These are phyloP conservation scores for Trichogramma pretiosum DNA, from an alignment of 1,140 invertebrate genomes.

Conservation along the genomic window DNA sequence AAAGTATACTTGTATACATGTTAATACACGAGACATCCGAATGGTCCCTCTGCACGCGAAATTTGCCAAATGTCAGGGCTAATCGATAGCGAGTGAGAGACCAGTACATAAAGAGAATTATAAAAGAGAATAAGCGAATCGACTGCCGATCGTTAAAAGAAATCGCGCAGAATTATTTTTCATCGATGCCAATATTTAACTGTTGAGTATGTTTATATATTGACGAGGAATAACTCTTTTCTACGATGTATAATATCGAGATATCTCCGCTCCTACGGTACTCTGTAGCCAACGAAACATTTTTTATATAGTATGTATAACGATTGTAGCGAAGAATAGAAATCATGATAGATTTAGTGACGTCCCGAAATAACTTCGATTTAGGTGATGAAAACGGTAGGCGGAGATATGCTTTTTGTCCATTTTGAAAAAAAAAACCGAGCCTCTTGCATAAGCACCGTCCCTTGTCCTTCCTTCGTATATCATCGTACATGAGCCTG, in stretches of 20 bases:
- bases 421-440: conserved; percentile 40
- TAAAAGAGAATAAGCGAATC: conserved; percentile 6
- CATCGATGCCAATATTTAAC: conserved; percentile 17
- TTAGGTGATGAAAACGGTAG: conserved; percentile 8
- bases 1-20: no score
- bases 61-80: no score
- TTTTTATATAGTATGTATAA: no score
- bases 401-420: conserved; percentile 32
- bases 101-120: not conserved
- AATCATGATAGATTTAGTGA: no score
- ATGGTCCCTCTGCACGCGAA: no score
- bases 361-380: not conserved
- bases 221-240: conserved; percentile 17
- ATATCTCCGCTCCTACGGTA: conserved; percentile 10
- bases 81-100: no score
- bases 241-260: conserved; percentile 19
- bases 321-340: not conserved
- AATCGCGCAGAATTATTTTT: no score
- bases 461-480: conserved; percentile 30
- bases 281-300: not conserved
- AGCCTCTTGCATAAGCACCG: conserved; percentile 39
- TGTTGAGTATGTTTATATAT: conserved; percentile 17
- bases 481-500: conserved; percentile 22
- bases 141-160: conserved; percentile 13
- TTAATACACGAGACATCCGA: no score